Evolutionary conservation across 2,888 invertebrate species (phyloP), one percentile per base, ranked within the genome.

Genomic region (Agrochola macilenta): DNA sequence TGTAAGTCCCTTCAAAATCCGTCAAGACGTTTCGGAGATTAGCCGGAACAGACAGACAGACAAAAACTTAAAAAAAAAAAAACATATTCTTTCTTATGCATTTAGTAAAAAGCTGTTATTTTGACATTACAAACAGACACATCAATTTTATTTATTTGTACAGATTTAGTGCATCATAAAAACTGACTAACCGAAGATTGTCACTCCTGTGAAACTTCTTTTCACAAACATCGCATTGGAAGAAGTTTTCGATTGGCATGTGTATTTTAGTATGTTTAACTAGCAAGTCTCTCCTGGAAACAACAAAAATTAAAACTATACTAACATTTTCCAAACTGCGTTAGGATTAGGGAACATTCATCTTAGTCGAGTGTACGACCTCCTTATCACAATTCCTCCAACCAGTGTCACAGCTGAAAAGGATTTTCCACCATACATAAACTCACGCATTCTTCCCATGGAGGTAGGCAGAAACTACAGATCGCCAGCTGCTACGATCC

Each of bases 261-360:
- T 98, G 98, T n/a, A 97, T 94, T 87, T 97, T 97, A 39, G 97
- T 97, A 92, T 98, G 98, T 71, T 97, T 97, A 0, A 97, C 97
- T 17, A 98, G 94, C 88, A 97, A 97, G 84, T 98, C 98, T 70
- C 97, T 97, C 92, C 98, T 97, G 91, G 88, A 96, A 93, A 76
- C 70, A 84, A 82, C 30, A 71, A 30, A 75, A 14, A 60, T 43
- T 54, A 52, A 49, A 61, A 46, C 11, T 46, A n/a, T 35, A 63
- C 3, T n/a, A 23, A 46, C 5, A 35, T 20, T 46, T 65, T n/a
- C 52, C 8, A 46, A 52, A 64, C 8, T 20, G 11, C 2, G 5
- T 26, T n/a, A 54, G 12, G 7, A 58, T 14, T 26, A 58, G 26
- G 26, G 8, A 58, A 7, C 58, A 26, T 26, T 58, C 58, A 58